Evolutionary conservation across 2,797 vertebrate species (phyloP).

Genomic region (Pachyuromys duprasi): DNA sequence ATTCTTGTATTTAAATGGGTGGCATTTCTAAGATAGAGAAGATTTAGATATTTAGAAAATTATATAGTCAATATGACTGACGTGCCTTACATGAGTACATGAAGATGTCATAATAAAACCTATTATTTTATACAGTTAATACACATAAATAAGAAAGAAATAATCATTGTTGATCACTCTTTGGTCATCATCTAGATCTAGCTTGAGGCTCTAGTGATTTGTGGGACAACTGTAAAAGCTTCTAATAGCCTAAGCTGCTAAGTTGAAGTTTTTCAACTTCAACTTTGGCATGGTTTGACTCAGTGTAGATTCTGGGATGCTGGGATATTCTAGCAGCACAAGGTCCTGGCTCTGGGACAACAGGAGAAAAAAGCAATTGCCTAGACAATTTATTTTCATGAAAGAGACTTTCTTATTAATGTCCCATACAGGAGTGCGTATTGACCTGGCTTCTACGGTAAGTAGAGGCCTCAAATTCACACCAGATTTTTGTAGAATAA

Average conservation of each 20-base stretch:
- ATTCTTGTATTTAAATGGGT: slow-evolving; percentile 36
- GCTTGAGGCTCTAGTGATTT: not conserved
- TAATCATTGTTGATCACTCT: not conserved
- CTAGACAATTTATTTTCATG: not conserved
- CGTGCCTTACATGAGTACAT: not conserved
- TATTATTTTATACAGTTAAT: not conserved
- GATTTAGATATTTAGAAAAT: slow-evolving; percentile 35
- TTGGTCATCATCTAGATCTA: not conserved
- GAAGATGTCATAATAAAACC: not conserved
- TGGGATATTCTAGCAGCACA: not conserved
- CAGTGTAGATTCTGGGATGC: not conserved
- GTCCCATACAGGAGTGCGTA: not conserved
- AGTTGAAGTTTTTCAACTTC: not conserved
- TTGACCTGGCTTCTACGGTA: not conserved
- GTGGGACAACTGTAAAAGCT: not conserved
- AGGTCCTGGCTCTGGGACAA: not conserved
- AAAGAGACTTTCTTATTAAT: not conserved
- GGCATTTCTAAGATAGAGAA: slow-evolving; percentile 31
- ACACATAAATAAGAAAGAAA: not conserved
- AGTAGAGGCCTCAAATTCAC: not conserved
- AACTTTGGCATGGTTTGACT: not conserved
- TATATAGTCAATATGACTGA: not conserved
- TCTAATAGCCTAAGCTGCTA: not conserved
- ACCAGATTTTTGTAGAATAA: slow-evolving; percentile 15
- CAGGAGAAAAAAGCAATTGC: not conserved